Evolutionary conservation across 2,113 vertebrate genomes (phyloP).

Genomic region (Poeciliopsis turrubarensis): DNA sequence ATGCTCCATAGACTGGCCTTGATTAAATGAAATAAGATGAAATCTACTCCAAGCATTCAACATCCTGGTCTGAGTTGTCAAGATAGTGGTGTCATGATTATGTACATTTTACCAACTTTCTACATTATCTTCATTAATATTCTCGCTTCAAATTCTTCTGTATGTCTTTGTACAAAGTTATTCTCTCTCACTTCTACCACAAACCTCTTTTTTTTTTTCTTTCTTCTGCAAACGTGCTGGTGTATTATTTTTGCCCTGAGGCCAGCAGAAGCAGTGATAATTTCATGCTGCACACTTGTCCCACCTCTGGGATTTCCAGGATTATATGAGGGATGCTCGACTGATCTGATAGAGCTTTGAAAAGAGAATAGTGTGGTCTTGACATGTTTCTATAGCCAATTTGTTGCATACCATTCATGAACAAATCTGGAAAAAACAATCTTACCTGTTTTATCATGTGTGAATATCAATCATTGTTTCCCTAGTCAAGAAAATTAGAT

Average conservation of each 20-base stretch:
- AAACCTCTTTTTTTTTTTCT: constrained; percentile 65
- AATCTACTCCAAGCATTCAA: too few species aligned
- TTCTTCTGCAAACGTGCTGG: constrained; percentile 69
- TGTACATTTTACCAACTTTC: too few species aligned
- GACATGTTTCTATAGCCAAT: constrained; percentile 25
- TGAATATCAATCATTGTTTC: constrained; percentile 15
- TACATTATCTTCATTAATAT: not conserved
- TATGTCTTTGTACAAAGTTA: not conserved
- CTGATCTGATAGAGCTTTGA: constrained; percentile 70
- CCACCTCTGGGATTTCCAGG: constrained; percentile 74
- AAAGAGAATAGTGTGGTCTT: constrained; percentile 66
- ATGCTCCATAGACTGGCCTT: too few species aligned
- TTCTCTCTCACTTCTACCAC: not conserved
- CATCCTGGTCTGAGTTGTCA: too few species aligned
- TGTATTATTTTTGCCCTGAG: constrained; percentile 63
- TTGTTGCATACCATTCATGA: constrained; percentile 25
- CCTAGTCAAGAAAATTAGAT: not conserved
- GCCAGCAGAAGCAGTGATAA: constrained; percentile 58
- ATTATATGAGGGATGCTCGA: constrained; percentile 47
- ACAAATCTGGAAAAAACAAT: constrained; percentile 4
- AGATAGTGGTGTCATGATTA: too few species aligned
- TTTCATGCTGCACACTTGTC: constrained; percentile 52
- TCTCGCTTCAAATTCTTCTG: not conserved
- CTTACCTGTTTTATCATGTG: constrained; percentile 13
- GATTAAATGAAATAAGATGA: too few species aligned